Evolutionary conservation across 2,797 vertebrate genomes (phyloP), one percentile per base, ranked within the genome.

Genomic region (Rhynchonycteris naso): DNA sequence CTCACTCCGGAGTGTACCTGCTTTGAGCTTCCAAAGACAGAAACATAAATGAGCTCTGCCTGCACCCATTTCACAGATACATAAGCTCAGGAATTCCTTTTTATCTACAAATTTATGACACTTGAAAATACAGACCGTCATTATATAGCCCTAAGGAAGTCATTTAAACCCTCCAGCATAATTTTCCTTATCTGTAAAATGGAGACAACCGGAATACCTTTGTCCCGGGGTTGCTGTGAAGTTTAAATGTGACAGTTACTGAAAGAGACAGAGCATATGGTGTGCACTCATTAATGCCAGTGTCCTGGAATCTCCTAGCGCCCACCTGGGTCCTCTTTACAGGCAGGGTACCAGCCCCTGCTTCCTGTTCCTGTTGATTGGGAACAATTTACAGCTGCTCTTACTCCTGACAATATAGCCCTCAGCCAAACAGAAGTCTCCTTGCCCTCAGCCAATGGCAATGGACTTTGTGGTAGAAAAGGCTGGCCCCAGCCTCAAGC

Each of bases 161-260:
- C 69, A 90, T 24, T 83, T 59, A 90, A 89, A 86, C 19, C 43
- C 43, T 68, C 79, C 72, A 61, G 38, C 24, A 68, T 85, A 72
- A 50, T 58, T 91, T 95, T 50, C 19, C 47, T 84, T 50, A 28
- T 63, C 80, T 78, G 33, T 92, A 76, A 83, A 76, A 78, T 61
- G 26, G 63, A 92, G 22, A 24, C 68, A 50, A 63, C 83, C 30
- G 47, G 59, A 86, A 24, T 19, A 33, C 13, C n/a, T 72, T 30
- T 14, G 50, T 74, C 26, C 35, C 15, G 24, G n/a, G 63, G 33
- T 72, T 83, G 15, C n/a, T 65, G 11, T 54, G 63, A 89, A 4
- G 61, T 78, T 79, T 63, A 28, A 92, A 74, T 33, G 33, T 75
- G 68, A 85, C 15, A 72, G 19, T 72, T 38, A 74, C 9, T 24